Conservation (phyloP, 1,140 invertebrate species). For the Harpegnathos saltator region DNA sequence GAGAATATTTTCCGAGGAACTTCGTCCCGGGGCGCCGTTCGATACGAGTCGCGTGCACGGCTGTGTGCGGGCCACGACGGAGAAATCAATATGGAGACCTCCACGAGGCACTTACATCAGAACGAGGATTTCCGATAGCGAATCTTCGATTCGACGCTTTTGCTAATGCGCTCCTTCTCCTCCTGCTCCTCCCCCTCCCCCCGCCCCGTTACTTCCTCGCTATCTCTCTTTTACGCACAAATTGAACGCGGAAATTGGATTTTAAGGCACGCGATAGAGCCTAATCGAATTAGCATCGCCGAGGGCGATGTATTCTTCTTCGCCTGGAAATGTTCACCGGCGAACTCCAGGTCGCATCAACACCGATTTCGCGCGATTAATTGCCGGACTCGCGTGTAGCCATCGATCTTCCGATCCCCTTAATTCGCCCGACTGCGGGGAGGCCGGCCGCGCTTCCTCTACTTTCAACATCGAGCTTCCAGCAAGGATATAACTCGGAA, state of each 20-base stretch:
- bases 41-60: background rate
- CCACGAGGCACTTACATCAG: conserved; percentile 8
- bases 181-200: no score
- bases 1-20: conserved; percentile 36
- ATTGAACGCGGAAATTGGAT: conserved; percentile 37
- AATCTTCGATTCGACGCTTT: conserved; percentile 14
- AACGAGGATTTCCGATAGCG: conserved; percentile 21
- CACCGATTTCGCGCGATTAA: conserved; percentile 1
- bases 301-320: conserved; percentile 11
- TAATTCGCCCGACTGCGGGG: background rate
- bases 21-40: background rate
- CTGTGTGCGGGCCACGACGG: background rate
- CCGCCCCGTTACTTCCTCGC: no score
- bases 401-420: conserved; percentile 40
- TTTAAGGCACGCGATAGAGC: conserved; percentile 13
- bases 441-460: background rate
- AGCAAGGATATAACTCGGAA: background rate
- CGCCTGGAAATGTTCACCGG: conserved; percentile 9
- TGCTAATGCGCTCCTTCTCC: no score
- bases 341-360: background rate
- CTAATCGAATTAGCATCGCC: conserved; percentile 30
- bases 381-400: background rate
- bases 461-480: background rate
- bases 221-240: background rate
- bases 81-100: conserved; percentile 29